phyloP scores from a whole-genome alignment of 1,140 invertebrate genomes.

The Magallana ariakensis region DNA sequence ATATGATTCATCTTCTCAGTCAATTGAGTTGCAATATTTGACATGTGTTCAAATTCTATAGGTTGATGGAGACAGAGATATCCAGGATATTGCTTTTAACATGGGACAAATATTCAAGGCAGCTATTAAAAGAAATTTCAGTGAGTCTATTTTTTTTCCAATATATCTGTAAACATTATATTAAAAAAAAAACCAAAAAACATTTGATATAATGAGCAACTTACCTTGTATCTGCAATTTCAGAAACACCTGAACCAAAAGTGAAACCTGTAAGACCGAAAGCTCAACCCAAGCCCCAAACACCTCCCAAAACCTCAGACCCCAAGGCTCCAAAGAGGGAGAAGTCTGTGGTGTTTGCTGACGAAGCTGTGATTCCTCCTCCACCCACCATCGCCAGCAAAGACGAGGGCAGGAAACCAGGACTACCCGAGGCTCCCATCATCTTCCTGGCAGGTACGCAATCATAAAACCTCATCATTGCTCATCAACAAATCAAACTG shows the following conservation, averaged over 20 bases:
- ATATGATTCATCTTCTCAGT: too few relatives aligned
- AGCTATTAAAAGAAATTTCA: constrained; percentile 48
- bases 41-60: constrained; percentile 42
- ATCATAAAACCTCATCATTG: neutral
- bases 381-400: constrained; percentile 66
- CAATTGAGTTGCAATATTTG: too few relatives aligned
- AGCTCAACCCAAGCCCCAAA: constrained; percentile 19
- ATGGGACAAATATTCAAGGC: constrained; percentile 45
- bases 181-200: too few relatives aligned
- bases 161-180: neutral
- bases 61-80: constrained; percentile 64
- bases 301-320: constrained; percentile 10
- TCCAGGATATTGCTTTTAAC: constrained; percentile 60
- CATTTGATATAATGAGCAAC: neutral
- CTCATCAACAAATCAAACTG: too few relatives aligned
- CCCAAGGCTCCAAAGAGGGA: neutral
- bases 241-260: neutral
- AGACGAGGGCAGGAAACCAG: constrained; percentile 71
- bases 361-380: constrained; percentile 23
- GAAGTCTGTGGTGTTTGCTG: neutral
- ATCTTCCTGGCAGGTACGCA: constrained; percentile 72
- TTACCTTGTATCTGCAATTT: neutral
- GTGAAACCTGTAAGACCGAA: constrained; percentile 6
- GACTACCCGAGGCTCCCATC: constrained; percentile 68
- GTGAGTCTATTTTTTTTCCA: constrained; percentile 14